Conservation (phyloP, 2,113 vertebrate genomes). For the Rhynchomys soricoides region DNA sequence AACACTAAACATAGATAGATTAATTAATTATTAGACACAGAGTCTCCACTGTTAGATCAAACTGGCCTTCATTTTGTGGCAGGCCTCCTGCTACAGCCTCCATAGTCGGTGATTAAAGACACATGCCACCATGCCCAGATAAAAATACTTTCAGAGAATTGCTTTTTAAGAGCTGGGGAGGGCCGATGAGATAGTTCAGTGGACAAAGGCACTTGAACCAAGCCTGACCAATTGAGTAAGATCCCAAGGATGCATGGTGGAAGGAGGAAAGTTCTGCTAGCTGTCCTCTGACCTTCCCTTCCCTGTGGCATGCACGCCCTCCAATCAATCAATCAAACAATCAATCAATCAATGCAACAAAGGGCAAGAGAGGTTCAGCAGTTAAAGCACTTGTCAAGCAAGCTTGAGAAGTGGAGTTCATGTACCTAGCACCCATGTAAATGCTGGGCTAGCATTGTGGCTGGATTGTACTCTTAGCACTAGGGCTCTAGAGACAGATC, state of each 20-base stretch:
- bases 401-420: not conserved
- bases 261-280: not conserved
- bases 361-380: not conserved
- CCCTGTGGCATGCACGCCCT: not conserved
- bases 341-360: not conserved
- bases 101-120: not conserved
- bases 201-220: not conserved
- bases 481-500: not conserved
- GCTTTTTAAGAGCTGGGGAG: not conserved
- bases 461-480: not conserved
- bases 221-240: not conserved
- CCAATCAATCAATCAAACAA: not conserved
- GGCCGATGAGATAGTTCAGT: not conserved
- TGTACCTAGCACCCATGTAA: not conserved
- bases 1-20: not conserved
- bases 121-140: not conserved
- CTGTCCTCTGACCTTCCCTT: not conserved
- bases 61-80: not conserved
- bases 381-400: not conserved
- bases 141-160: not conserved
- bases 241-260: not conserved
- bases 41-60: not conserved
- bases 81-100: no score
- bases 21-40: not conserved
- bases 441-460: not conserved